Percentiles rank a stretch among this genome's conserved stretches.
Evolutionary conservation across 2,113 vertebrate species (phyloP).

Genomic region (Nerophis lumbriciformis): DNA sequence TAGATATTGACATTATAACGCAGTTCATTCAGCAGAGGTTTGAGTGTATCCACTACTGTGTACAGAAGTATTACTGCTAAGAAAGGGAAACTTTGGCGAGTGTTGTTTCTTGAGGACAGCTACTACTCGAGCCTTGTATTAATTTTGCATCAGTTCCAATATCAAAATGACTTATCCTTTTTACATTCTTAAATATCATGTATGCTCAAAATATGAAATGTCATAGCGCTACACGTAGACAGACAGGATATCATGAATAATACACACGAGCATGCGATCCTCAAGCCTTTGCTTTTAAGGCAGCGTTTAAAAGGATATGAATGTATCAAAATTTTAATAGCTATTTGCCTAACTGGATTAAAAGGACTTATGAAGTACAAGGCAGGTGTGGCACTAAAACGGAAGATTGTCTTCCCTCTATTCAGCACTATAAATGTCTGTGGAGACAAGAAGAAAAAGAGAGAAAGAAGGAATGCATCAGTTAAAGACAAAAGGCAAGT

Average conservation of each 20-base stretch:
- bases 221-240: background rate
- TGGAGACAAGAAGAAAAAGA: constrained; percentile 65
- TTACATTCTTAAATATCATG: background rate
- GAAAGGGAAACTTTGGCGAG: too few relatives aligned
- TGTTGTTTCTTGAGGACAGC: too few relatives aligned
- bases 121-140: too few relatives aligned
- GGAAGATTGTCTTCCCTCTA: constrained; percentile 98
- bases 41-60: too few relatives aligned
- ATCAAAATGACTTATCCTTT: background rate
- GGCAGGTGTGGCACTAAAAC: constrained; percentile 98
- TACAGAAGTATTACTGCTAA: too few relatives aligned
- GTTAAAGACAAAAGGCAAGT: background rate
- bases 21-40: too few relatives aligned
- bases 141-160: too few relatives aligned
- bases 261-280: constrained; percentile 40
- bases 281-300: constrained; percentile 37
- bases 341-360: constrained; percentile 92
- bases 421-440: constrained; percentile 99
- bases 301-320: constrained; percentile 92
- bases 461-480: constrained; percentile 6
- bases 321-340: constrained; percentile 99
- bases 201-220: background rate
- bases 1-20: background rate
- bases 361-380: constrained; percentile 99
- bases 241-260: constrained; percentile 54